Conservation (phyloP, 2,888 invertebrate genomes). For the Tetropium fuscum region DNA sequence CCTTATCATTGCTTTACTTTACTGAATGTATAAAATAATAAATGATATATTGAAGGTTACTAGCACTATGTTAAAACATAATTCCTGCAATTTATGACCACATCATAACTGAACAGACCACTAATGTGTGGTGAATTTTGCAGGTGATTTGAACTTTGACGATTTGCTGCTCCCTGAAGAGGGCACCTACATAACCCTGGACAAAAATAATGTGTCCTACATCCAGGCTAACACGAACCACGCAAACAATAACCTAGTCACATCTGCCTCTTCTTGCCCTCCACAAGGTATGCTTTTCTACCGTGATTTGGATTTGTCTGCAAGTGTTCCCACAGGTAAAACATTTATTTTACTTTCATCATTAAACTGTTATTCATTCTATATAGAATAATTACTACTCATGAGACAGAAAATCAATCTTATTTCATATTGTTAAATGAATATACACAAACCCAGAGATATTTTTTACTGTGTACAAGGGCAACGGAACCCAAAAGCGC, state of each 20-base stretch:
- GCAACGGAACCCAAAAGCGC: too few species aligned
- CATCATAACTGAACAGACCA: neutral
- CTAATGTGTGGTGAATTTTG: slow-evolving; percentile 59
- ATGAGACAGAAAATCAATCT: too few species aligned
- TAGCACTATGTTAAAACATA: too few species aligned
- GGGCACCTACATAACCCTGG: slow-evolving; percentile 65
- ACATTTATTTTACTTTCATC: neutral
- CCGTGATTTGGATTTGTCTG: slow-evolving; percentile 58
- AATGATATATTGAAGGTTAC: too few species aligned
- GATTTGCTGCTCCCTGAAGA: slow-evolving; percentile 83
- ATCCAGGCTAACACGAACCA: slow-evolving; percentile 51
- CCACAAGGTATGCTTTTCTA: slow-evolving; percentile 54
- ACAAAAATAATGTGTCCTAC: slow-evolving; percentile 56
- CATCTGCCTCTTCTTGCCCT: slow-evolving; percentile 54
- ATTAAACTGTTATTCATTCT: too few species aligned
- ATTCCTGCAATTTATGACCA: too few species aligned
- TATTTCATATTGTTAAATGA: too few species aligned
- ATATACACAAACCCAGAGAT: too few species aligned
- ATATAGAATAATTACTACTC: too few species aligned
- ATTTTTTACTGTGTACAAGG: too few species aligned
- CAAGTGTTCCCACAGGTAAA: slow-evolving; percentile 68
- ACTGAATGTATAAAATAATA: too few species aligned
- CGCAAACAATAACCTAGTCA: slow-evolving; percentile 53
- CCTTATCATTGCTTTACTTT: too few species aligned
- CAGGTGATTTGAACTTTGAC: slow-evolving; percentile 89